Evolutionary conservation across 1,140 invertebrate species (phyloP), one percentile per base, ranked within the genome.

Genomic region (Drosophila rufa): DNA sequence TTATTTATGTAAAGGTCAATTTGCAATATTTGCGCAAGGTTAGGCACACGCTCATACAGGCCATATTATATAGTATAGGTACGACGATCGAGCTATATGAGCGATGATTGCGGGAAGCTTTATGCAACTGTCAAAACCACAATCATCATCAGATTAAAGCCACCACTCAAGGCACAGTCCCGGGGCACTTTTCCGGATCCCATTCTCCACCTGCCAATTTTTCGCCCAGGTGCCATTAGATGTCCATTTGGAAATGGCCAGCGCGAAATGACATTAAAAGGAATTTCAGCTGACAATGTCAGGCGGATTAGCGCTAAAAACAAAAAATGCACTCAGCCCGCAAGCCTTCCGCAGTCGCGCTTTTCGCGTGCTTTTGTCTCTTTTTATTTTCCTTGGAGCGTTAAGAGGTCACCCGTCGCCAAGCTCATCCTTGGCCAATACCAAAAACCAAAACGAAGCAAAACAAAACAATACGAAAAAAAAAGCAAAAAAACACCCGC

Each of bases 1-100:
- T 89, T 84, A 80, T 87, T 83, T 83, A 87, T 87, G 80, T 84
- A 89, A 89, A 87, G 84, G 84, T 87, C 84, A 87, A 80, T 89
- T 89, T 69, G 77, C 74, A 89, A 87, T 87, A 84, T 89, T 89
- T 89, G 80, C 61, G 85, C 84, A 87, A 87, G 84, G 84, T 87
- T 78, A 89, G 84, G 76, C 77, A 65, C 73, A 82, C 48, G 30
- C 14, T 36, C 19, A 17, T 43, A 15, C 27, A 33, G 25, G 1
- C 11, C 11, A 9, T 1, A 19, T 2, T 47, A 47, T 19, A 8
- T 17, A 12, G 11, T 53, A 36, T 36, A 17, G 22, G 22, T 40
- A 17, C 50, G 36, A 45, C 45, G 33, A 84, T 80, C 74, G 64
- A 66, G 59, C 22, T 3, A 4, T 25, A 65, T 65, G 58, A 67